phyloP scores from a whole-genome alignment of 2,888 invertebrate species.

The Catonia carolina region DNA sequence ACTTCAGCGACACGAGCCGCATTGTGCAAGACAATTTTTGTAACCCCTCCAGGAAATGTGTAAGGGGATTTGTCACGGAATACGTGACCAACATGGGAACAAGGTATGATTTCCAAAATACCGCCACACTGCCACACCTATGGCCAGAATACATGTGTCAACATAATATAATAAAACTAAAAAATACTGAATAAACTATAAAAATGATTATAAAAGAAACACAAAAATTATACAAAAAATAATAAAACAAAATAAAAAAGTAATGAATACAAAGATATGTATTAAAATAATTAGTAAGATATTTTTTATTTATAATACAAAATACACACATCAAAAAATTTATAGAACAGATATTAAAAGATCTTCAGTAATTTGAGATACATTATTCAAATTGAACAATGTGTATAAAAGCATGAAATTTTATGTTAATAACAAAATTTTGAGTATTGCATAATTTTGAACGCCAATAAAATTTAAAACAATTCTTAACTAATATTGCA shows the following conservation, averaged over 20 bases:
- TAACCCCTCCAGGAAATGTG: conserved; percentile 97
- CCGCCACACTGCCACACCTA: conserved; percentile 98
- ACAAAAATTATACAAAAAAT: too few relatives aligned
- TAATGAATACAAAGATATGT: not conserved
- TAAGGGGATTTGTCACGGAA: conserved; percentile 98
- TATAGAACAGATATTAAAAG: too few relatives aligned
- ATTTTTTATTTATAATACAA: too few relatives aligned
- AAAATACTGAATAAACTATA: not conserved
- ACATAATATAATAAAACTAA: not conserved
- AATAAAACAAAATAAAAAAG: conserved; percentile 10
- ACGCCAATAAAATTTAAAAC: too few relatives aligned
- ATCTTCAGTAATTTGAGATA: too few relatives aligned
- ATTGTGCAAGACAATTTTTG: conserved; percentile 95
- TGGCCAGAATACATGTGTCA: conserved; percentile 19
- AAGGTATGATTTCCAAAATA: conserved; percentile 88
- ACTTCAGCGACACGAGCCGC: conserved; percentile 97
- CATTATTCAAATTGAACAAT: too few relatives aligned
- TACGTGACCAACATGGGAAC: conserved; percentile 95
- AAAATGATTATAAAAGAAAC: conserved; percentile 8
- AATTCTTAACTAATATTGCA: too few relatives aligned
- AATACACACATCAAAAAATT: too few relatives aligned
- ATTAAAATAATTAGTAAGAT: too few relatives aligned
- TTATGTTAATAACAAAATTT: too few relatives aligned
- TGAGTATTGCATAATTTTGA: too few relatives aligned
- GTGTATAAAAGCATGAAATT: too few relatives aligned